phyloP scores from a whole-genome alignment of 2,888 invertebrate genomes.

The Macaria notata region DNA sequence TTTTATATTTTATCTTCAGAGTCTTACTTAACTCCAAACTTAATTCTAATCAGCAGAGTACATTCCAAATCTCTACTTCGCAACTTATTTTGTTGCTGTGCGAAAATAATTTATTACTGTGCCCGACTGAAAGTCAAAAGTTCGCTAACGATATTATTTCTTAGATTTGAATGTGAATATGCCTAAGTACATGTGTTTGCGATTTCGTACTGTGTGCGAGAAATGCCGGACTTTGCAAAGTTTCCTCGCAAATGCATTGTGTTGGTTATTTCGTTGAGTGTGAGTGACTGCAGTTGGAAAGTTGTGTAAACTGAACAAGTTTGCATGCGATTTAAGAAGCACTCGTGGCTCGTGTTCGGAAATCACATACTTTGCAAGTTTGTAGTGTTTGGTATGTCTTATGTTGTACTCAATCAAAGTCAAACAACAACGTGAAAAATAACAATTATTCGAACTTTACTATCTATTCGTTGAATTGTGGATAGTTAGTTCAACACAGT shows the following conservation, averaged over 20 bases:
- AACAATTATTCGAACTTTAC: no score
- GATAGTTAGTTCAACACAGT: no score
- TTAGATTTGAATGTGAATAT: background rate
- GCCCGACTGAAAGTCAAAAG: slow-evolving; percentile 10
- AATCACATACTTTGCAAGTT: no score
- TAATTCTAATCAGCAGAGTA: slow-evolving; percentile 22
- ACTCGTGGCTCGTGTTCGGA: slow-evolving; percentile 4
- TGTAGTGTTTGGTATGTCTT: no score
- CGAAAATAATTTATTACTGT: slow-evolving; percentile 11
- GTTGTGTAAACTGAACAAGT: slow-evolving; percentile 47
- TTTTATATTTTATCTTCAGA: slow-evolving; percentile 15
- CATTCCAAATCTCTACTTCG: slow-evolving; percentile 15
- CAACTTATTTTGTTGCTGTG: slow-evolving; percentile 17
- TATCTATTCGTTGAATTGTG: no score
- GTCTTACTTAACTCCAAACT: slow-evolving; percentile 14
- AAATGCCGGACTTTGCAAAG: slow-evolving; percentile 35
- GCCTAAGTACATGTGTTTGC: slow-evolving; percentile 5
- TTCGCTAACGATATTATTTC: slow-evolving; percentile 10
- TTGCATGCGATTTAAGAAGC: slow-evolving; percentile 38
- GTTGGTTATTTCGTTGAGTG: slow-evolving; percentile 49
- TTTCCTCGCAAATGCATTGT: slow-evolving; percentile 51
- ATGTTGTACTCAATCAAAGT: no score
- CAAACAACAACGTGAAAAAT: no score
- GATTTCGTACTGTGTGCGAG: slow-evolving; percentile 6
- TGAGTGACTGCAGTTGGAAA: slow-evolving; percentile 44